Percentiles rank a stretch among this genome's conserved stretches.
Evolutionary conservation across 2,113 vertebrate genomes (phyloP).

Genomic region (rat (Rattus norvegicus)): GRCr8 NC_086021.1:93192001-93192500

Average conservation of each 20-base stretch:
- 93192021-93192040: not conserved
- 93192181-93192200: no score
- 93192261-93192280: not conserved
- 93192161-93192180: not conserved
- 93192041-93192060: not conserved
- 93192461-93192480: no score
- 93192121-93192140: not conserved
- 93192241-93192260: not conserved
- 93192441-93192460: not conserved
- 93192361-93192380: not conserved
- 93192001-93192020: not conserved
- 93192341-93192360: not conserved
- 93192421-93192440: not conserved
- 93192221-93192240: not conserved
- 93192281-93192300: not conserved
- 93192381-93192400: not conserved
- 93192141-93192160: not conserved
- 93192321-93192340: not conserved
- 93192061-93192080: not conserved
- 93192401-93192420: not conserved
- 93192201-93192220: not conserved
- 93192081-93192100: not conserved
- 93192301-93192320: not conserved
- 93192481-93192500: not conserved
- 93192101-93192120: no score